These are phyloP conservation scores for Corythucha ciliata DNA, from an alignment of 2,888 invertebrate genomes.

Conservation along the genomic window DNA sequence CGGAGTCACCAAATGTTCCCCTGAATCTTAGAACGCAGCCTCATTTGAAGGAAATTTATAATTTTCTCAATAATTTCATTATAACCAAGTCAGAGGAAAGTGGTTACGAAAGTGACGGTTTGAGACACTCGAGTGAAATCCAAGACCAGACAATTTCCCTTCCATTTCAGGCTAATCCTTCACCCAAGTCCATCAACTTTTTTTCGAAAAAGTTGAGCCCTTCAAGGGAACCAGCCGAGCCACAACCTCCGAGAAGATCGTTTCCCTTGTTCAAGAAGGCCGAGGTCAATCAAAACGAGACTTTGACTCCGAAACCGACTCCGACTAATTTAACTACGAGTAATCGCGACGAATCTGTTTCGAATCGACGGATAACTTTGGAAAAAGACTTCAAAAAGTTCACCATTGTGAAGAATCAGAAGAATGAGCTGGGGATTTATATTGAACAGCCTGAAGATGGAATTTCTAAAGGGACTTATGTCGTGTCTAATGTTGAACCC, in stretches of 20 bases:
- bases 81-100: constrained; percentile 47
- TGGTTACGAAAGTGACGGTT: constrained; percentile 52
- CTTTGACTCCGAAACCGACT: no score
- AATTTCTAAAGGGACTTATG: constrained; percentile 39
- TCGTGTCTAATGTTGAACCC: constrained; percentile 45
- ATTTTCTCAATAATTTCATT: constrained; percentile 40
- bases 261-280: constrained; percentile 6
- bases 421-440: constrained; percentile 38
- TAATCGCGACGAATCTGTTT: no score
- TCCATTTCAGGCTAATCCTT: background rate
- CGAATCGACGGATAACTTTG: constrained; percentile 22
- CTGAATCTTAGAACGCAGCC: constrained; percentile 28
- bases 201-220: no score
- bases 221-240: no score
- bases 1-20: constrained; percentile 15
- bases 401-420: constrained; percentile 37
- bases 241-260: constrained; percentile 14
- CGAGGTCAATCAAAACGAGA: constrained; percentile 12
- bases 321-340: no score
- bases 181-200: constrained; percentile 1
- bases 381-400: constrained; percentile 38
- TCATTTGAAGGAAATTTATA: constrained; percentile 31
- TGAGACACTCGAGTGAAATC: constrained; percentile 8
- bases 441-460: constrained; percentile 38
- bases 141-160: constrained; percentile 6